Evolutionary conservation across 2,888 invertebrate genomes (phyloP).

Genomic region (Eupithecia centaureata): DNA sequence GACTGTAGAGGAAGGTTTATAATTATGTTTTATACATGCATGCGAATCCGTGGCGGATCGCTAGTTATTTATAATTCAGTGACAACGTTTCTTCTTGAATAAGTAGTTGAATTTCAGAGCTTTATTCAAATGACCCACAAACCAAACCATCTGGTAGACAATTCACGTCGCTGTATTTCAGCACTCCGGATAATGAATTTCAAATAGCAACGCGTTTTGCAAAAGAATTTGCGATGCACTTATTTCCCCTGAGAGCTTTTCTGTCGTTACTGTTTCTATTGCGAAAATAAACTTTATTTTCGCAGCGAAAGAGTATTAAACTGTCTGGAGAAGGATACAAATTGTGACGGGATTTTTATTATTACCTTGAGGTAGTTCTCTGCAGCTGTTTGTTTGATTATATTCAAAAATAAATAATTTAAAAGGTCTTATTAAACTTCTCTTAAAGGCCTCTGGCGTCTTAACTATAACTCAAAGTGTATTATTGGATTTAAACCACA

Average conservation of each 20-base stretch:
- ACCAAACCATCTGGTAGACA: not conserved
- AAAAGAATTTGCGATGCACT: constrained; percentile 37
- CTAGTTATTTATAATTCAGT: not conserved
- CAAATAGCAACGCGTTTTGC: constrained; percentile 30
- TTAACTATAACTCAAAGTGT: no score
- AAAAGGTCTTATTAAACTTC: no score
- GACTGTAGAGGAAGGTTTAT: no score
- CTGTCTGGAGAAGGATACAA: not conserved
- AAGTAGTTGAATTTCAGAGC: not conserved
- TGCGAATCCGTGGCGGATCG: not conserved
- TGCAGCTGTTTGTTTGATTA: not conserved
- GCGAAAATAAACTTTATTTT: not conserved
- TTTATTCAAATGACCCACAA: not conserved
- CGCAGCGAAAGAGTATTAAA: not conserved
- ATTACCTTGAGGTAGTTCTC: not conserved
- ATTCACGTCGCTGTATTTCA: not conserved
- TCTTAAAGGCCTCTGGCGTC: no score
- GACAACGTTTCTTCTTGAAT: not conserved
- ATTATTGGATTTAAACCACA: no score
- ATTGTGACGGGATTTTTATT: not conserved
- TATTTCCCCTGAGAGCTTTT: constrained; percentile 32
- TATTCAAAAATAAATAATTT: no score
- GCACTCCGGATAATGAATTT: constrained; percentile 32
- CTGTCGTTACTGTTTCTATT: constrained; percentile 22
- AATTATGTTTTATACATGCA: no score